Base-by-base conservation (phyloP, 2,888 invertebrate genomes). In the Drosophila helvetica region DNA sequence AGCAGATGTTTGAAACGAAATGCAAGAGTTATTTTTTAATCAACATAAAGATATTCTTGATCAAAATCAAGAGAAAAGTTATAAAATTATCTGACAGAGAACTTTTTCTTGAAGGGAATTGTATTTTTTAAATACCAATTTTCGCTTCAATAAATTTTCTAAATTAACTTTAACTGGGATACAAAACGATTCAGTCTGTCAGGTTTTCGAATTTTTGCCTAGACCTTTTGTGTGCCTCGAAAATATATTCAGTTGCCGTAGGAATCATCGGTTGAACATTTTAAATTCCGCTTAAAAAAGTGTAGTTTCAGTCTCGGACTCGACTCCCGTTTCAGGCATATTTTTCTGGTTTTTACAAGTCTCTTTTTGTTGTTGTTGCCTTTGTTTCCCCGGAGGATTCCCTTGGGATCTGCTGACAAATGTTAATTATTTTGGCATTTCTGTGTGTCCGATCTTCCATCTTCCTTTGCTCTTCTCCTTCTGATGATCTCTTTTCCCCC, bases 381-480 rank as follows among this genome's bases (percentile, higher is more conserved):
- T n/a, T 59, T n/a, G 38, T 7, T 62, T 54, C n/a, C 45, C 15
- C 38, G 2, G 38, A 38, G 38, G 38, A 7, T n/a, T 55, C 64
- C 50, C 60, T 30, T 45, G 50, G 60, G 60, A 63, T 50, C 33
- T 63, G 58, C 68, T 59, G 45, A 38, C 48, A 64, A 63, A 63
- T 53, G 66, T 64, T 53, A 66, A 64, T 64, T 59, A 43, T 59
- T 69, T 60, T 54, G 33, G 69, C 69, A 52, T 27, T 42, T 47
- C 47, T 38, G 38, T 38, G 22, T n/a, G 38, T 38, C 7, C 38
- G 38, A 38, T 38, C n/a, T 38, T 38, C n/a, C n/a, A 7, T 38
- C 15, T 57, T 43, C 33, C 51, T 19, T 38, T 22, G 46, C 38
- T 15, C 38, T 15, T 3, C 52, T 38, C 15, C 15, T 38, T 6